Conservation (phyloP, 2,113 vertebrate species). For the Rhabdomys dilectus region DNA sequence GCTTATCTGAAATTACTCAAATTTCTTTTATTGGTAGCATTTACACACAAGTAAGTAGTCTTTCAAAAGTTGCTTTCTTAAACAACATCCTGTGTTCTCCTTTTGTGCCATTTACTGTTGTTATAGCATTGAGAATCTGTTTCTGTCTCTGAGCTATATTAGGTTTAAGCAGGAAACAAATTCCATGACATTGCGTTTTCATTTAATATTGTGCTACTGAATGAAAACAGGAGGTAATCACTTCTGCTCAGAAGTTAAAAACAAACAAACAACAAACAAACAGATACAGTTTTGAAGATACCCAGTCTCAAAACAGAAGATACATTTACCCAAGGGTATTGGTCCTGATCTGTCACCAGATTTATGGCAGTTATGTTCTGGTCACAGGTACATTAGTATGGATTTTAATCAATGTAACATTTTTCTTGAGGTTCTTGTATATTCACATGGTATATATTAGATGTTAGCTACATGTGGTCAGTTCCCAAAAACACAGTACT, state of each 20-base stretch:
- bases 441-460: neutral
- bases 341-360: neutral
- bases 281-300: neutral
- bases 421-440: neutral
- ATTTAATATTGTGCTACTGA: neutral
- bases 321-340: neutral
- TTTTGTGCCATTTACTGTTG: neutral
- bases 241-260: neutral
- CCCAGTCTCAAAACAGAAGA: neutral
- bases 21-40: conserved; percentile 20
- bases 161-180: neutral
- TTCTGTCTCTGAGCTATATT: neutral
- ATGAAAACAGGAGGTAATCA: neutral
- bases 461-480: neutral
- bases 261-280: no score
- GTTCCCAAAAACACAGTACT: neutral
- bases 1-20: neutral
- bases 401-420: neutral
- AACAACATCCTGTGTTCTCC: neutral
- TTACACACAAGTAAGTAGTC: neutral
- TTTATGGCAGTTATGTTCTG: neutral
- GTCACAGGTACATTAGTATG: neutral
- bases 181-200: neutral
- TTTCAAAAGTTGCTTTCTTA: neutral
- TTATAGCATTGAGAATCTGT: neutral